Base-by-base conservation (phyloP, 2,113 vertebrate species). In the Mormyrus iriodes region DNA sequence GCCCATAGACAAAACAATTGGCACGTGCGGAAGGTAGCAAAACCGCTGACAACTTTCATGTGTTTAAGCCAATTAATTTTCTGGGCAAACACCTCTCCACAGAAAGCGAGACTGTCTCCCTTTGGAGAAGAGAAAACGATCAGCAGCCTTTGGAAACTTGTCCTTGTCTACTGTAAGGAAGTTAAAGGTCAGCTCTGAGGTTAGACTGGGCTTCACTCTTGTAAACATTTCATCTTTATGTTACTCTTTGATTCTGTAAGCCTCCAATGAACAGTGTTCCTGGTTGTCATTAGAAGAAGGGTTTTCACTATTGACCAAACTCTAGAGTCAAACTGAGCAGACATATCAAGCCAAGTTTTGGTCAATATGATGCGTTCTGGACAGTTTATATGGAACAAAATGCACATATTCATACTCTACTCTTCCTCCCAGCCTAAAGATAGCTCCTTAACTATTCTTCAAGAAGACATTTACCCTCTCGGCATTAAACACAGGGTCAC, bases 11-110 rank as follows among this genome's bases (percentile, higher is more conserved):
- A 39, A 91, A 93, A 88, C 89, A 31, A 42, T 65, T 17, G 6
- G 35, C 42, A 51, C 12, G 51, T 87, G 24, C 82, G 91, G 91
- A 94, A 93, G 93, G 93, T 94, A 93, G 93, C 91, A 94, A 90
- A 91, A 91, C 90, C 90, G 92, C 93, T 94, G 90, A 92, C 93
- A 93, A 83, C 91, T 49, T 88, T 88, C 42, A 88, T 88, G 39
- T 27, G 73, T 49, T 88, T 69, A 88, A 69, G 55, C 55, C 87
- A 88, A 58, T 88, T 48, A 65, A 65, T 88, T 88, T 88, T 48
- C 44, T 27, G 87, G n/a, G 52, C 42, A 48, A 48, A 69, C 44
- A 31, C 5, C 58, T 88, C 58, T 7, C 4, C 21, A 42, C 35
- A 79, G 13, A 42, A 35, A 76, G 73, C 35, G 0, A 76, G 73